Percentiles rank a stretch among this genome's conserved stretches.
phyloP scores from a whole-genome alignment of 30 jellyfish, hydroid and myxozoan species.

The Catostylus mosaicus region DNA sequence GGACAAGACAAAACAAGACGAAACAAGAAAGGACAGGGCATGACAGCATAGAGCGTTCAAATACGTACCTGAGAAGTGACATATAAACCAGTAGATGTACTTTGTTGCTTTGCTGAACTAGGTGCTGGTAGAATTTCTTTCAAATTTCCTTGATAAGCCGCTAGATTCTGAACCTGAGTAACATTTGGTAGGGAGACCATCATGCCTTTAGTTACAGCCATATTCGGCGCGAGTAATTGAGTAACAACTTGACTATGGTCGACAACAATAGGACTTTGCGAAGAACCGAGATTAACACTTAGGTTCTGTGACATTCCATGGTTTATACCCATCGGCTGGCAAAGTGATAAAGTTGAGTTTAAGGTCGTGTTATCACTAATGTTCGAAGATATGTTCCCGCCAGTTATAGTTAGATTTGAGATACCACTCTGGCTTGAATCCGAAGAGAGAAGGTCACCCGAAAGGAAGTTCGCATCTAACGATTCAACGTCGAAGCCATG shows the following conservation, averaged over 20 bases:
- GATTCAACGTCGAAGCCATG: constrained; percentile 57
- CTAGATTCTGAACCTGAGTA: constrained; percentile 51
- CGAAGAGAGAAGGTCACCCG: constrained; percentile 40
- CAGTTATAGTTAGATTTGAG: constrained; percentile 47
- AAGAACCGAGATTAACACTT: constrained; percentile 14
- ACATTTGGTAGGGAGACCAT: constrained; percentile 89
- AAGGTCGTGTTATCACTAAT: constrained; percentile 30
- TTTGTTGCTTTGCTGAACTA: constrained; percentile 27
- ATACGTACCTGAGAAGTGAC: constrained; percentile 45
- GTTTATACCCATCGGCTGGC: constrained; percentile 69
- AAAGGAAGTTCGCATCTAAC: constrained; percentile 45
- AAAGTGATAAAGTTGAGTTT: constrained; percentile 76
- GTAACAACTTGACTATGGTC: constrained; percentile 54
- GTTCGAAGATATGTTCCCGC: constrained; percentile 49
- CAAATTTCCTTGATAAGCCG: constrained; percentile 59
- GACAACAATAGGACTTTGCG: constrained; percentile 37
- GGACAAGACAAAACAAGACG: not conserved
- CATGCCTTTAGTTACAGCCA: constrained; percentile 94
- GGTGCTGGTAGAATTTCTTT: constrained; percentile 71
- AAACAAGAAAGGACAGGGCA: not conserved
- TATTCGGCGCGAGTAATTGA: constrained; percentile 84
- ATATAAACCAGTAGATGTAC: constrained; percentile 33
- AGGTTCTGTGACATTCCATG: constrained; percentile 28
- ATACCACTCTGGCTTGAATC: constrained; percentile 48
- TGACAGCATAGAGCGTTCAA: not conserved